These are phyloP conservation scores for Drosophila setifemur DNA, from an alignment of 1,140 invertebrate species.

Conservation along the genomic window DNA sequence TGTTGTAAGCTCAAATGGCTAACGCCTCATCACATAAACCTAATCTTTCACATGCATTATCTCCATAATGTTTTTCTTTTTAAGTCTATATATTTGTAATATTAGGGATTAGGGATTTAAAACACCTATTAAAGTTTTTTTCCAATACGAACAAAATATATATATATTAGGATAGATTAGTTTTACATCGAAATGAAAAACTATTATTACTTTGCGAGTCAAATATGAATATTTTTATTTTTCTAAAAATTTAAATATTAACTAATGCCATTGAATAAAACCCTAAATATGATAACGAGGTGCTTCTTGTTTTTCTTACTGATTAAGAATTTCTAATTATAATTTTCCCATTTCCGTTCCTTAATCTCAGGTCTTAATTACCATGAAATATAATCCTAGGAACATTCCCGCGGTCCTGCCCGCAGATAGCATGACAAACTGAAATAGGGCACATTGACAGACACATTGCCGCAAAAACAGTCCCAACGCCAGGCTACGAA, in stretches of 20 bases:
- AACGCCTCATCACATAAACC: constrained; percentile 58
- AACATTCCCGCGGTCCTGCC: neutral
- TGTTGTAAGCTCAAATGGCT: constrained; percentile 37
- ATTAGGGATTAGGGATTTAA: neutral
- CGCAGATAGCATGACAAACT: neutral
- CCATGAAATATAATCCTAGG: neutral
- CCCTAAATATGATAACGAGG: neutral
- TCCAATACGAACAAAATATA: neutral
- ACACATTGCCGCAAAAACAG: no score
- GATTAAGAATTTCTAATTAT: neutral
- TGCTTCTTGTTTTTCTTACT: neutral
- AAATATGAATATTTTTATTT: constrained; percentile 1
- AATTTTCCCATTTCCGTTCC: no score
- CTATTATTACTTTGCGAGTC: neutral
- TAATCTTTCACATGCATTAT: neutral
- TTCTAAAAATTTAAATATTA: neutral
- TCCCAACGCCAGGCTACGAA: neutral
- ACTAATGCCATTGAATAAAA: neutral
- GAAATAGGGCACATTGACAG: constrained; percentile 54
- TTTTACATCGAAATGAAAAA: constrained; percentile 1
- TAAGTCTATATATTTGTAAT: neutral
- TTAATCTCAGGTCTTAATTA: neutral
- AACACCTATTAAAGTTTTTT: neutral
- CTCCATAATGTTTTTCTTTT: neutral
- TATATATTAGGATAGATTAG: neutral